Base-by-base conservation (phyloP, 2,797 vertebrate genomes). In the Catharus ustulatus region DNA sequence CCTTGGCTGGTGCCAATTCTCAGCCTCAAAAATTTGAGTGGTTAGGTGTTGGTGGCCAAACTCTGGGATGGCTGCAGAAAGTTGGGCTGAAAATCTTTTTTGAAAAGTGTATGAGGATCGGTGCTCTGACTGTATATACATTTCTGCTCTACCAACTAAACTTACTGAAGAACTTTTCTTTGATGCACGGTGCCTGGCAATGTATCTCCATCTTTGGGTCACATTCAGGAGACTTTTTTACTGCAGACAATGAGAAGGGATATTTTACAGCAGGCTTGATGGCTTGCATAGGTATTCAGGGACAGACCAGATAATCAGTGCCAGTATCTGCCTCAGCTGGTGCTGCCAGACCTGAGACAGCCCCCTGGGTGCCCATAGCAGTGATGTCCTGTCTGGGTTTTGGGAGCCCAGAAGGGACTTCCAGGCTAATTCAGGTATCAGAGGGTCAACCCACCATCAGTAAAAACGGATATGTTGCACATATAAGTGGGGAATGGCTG, bases 21-120 rank as follows among this genome's bases (percentile, higher is more conserved):
- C 1, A 1, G 62, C 89, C 90, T 91, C 89, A 95, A 94, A 89
- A 90, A 95, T 89, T 30, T 86, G 58, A 45, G 92, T 78, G 68
- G 66, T 77, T 94, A 77, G 43, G 20, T 78, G 46, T 14, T 85
- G 78, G 75, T 93, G 82, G 55, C 52, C 69, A 40, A 43, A 36
- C 21, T 87, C 57, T 45, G 84, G 43, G 36, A 68, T 54, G 59
- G 57, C 42, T 95, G 57, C 68, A 84, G 84, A 80, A 93, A 92
- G 57, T 59, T 9, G 83, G 45, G 20, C 57, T 63, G 45, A 76
- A 93, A 74, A 57, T 40, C 5, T 71, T 90, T 74, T 74, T 40
- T 43, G 49, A 68, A 84, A 80, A 87, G 74, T 46, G 12, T 46
- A 15, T 0, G 0, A 63, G 62, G 45, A 62, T 77, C 32, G 26